Evolutionary conservation across 2,797 vertebrate genomes (phyloP).

Genomic region (Hemibagrus guttatus): DNA sequence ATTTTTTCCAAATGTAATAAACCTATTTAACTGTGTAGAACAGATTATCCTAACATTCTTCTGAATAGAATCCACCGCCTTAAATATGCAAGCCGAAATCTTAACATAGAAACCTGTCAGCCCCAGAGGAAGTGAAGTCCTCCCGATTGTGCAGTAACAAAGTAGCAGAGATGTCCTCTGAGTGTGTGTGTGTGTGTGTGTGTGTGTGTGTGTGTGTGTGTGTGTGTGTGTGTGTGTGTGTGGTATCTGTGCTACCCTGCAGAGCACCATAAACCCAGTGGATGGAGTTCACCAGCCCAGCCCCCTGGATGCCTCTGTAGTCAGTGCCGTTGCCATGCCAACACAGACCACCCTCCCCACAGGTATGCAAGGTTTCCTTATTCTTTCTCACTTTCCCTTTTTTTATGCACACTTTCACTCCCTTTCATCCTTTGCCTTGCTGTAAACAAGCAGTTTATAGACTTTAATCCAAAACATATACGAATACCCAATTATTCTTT

Average conservation of each 20-base stretch:
- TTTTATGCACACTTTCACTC: not conserved
- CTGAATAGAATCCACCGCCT: not conserved
- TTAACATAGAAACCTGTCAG: not conserved
- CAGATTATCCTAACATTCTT: not conserved
- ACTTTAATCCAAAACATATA: not conserved
- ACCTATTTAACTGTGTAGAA: not conserved
- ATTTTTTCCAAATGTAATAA: not conserved
- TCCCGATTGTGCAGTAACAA: not conserved
- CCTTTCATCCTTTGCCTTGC: not conserved
- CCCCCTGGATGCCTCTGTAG: conserved; percentile 83
- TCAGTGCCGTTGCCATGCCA: conserved; percentile 93
- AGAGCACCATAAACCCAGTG: conserved; percentile 99
- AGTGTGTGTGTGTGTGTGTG: not conserved
- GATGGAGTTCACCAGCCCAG: conserved; percentile 93
- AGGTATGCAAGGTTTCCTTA: conserved; percentile 73
- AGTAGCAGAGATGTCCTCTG: not conserved
- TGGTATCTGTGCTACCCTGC: conserved; percentile 57
- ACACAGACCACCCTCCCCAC: conserved; percentile 90
- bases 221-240: conserved; percentile 44
- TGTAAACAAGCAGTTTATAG: not conserved
- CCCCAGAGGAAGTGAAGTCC: not conserved
- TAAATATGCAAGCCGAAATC: not conserved
- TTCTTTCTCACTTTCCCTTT: conserved; percentile 12
- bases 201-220: conserved; percentile 5
- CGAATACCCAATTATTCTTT: not conserved